Base-by-base conservation (phyloP, 2,797 vertebrate genomes). In the Thaleichthys pacificus region DNA sequence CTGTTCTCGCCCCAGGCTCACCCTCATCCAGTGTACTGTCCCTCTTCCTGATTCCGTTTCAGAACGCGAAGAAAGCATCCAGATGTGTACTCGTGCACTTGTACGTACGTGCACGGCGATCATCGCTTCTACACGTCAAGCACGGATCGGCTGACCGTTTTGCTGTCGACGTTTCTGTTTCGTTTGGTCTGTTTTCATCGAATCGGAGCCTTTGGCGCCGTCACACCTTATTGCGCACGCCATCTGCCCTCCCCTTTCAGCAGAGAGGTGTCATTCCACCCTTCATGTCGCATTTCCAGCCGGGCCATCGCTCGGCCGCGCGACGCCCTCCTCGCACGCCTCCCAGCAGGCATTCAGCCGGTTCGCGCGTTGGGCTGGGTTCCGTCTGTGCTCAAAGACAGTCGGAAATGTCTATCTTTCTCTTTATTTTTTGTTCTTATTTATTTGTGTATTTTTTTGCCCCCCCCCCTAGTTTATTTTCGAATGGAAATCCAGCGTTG, bases 1-100 rank as follows among this genome's bases (percentile, higher is more conserved):
- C 87, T 92, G 89, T 87, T 88, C 77, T 79, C 67, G 88, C 77
- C 87, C 77, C 8, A 8, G 6, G 15, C 51, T 4, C 17, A 17
- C 19, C 3, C 51, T 54, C 15, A 5, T n/a, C 17, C 17, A 19
- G 51, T 6, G 38, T 9, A 4, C 8, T 6, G 9, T 11, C 1
- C 1, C 9, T 42, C 9, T 42, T 3, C 7, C 38, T 9, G 38
- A n/a, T n/a, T 42, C 38, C 5, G 2, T 6, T 42, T 42, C 9
- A 0, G 38, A 42, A 42, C 38, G 38, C 12, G 38, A 11, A 42
- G 38, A 12, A 42, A 42, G 7, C 32, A 35, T 35, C 32, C 32
- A 11, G 38, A 9, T 42, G 38, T 11, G 38, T 9, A 2, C 38
- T 6, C 2, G 38, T 6, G 32, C 3, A 6, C 30, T 32, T 32